These are phyloP conservation scores for Channa maculata DNA, from an alignment of 2,113 vertebrate genomes.

Conservation along the genomic window DNA sequence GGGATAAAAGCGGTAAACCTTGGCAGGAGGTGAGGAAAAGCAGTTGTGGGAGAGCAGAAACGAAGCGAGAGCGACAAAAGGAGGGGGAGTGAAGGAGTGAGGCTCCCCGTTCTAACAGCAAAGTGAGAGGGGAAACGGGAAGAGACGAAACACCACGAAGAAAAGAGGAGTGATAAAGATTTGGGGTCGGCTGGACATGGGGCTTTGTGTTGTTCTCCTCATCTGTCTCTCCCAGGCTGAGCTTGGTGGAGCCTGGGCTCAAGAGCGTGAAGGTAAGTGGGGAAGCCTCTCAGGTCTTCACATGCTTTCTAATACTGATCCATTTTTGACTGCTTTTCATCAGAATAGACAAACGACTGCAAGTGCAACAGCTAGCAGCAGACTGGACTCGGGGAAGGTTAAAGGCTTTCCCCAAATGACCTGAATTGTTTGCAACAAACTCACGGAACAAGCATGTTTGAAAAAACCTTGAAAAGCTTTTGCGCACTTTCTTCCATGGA, in stretches of 20 bases:
- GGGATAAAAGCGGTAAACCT: slow-evolving; percentile 48
- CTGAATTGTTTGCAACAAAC: slow-evolving; percentile 16
- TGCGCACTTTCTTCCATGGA: neutral
- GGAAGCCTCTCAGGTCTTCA: slow-evolving; percentile 24
- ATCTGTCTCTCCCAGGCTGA: slow-evolving; percentile 85
- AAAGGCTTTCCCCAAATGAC: slow-evolving; percentile 5
- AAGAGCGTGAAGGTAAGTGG: slow-evolving; percentile 80
- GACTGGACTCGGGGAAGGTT: neutral
- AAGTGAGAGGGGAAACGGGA: slow-evolving; percentile 47
- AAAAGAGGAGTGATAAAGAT: slow-evolving; percentile 58
- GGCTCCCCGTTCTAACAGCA: slow-evolving; percentile 45
- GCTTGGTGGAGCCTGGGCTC: slow-evolving; percentile 80
- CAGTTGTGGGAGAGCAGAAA: slow-evolving; percentile 62
- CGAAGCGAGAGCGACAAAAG: slow-evolving; percentile 46
- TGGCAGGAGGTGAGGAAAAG: slow-evolving; percentile 57
- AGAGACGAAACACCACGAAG: slow-evolving; percentile 13
- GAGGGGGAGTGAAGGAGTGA: slow-evolving; percentile 70
- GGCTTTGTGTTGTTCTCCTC: slow-evolving; percentile 81
- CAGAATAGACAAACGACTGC: neutral
- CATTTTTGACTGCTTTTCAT: slow-evolving; percentile 7
- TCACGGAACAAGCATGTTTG: neutral
- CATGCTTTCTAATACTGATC: slow-evolving; percentile 6
- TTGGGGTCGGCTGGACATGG: slow-evolving; percentile 76
- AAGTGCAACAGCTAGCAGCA: neutral
- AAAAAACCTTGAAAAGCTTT: slow-evolving; percentile 1